These are phyloP conservation scores for Amphipoea oculea DNA, from an alignment of 2,888 invertebrate genomes.

Conservation along the genomic window DNA sequence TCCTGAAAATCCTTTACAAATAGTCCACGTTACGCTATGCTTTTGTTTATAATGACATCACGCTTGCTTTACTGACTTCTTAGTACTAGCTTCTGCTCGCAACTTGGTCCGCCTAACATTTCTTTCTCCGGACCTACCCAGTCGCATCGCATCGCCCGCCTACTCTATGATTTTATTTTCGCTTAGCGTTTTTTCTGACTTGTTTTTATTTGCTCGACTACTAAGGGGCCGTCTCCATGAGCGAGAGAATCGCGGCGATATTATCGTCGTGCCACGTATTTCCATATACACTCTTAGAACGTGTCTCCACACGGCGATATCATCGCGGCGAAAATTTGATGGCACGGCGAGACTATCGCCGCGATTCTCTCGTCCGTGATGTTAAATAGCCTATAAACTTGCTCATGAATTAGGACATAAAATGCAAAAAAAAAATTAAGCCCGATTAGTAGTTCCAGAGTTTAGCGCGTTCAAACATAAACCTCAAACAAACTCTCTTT, in stretches of 20 bases:
- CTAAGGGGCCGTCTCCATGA: background rate
- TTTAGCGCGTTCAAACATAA: no score
- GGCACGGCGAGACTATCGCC: no score
- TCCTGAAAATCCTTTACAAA: background rate
- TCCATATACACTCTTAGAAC: no score
- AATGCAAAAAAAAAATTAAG: background rate
- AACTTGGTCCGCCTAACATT: background rate
- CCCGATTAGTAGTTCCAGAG: background rate
- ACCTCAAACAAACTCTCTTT: background rate
- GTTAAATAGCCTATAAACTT: background rate
- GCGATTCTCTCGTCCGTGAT: background rate
- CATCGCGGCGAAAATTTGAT: no score
- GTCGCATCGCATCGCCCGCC: background rate
- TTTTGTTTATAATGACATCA: background rate
- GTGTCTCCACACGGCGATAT: no score
- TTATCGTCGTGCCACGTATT: no score
- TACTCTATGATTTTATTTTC: background rate
- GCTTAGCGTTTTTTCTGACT: background rate
- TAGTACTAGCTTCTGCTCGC: background rate
- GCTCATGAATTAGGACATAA: background rate
- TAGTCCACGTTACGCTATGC: background rate
- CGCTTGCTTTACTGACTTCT: slow-evolving; percentile 5
- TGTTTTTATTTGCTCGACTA: background rate
- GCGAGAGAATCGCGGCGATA: no score
- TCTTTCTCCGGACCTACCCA: background rate